phyloP scores from a whole-genome alignment of 2,797 vertebrate genomes.

The Manis pentadactyla region DNA sequence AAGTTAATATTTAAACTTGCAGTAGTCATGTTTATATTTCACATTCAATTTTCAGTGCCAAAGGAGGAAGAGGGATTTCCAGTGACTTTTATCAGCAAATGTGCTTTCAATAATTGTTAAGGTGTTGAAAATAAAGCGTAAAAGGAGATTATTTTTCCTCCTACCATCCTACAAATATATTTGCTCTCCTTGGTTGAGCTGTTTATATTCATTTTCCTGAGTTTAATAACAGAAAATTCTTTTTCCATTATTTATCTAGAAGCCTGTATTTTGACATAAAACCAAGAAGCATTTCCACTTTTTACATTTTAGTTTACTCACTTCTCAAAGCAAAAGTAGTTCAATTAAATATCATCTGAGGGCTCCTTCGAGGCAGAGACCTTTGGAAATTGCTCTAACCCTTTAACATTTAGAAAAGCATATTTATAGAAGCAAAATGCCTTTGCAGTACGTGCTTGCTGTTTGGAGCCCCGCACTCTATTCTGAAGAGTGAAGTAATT shows the following conservation, averaged over 20 bases:
- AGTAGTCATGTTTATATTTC: constrained; percentile 5
- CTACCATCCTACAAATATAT: neutral
- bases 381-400: constrained; percentile 84
- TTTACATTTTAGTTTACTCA: constrained; percentile 73
- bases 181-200: constrained; percentile 18
- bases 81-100: constrained; percentile 46
- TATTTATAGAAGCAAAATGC: constrained; percentile 77
- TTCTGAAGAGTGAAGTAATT: constrained; percentile 44
- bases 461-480: constrained; percentile 32
- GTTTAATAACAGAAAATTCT: constrained; percentile 57
- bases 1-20: constrained; percentile 64
- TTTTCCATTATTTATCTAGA: constrained; percentile 38
- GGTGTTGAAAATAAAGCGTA: constrained; percentile 44
- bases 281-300: constrained; percentile 73
- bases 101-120: neutral
- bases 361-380: constrained; percentile 78
- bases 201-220: constrained; percentile 29
- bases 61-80: neutral
- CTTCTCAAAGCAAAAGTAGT: constrained; percentile 77
- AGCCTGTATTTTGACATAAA: constrained; percentile 73
- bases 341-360: constrained; percentile 83
- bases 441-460: constrained; percentile 50
- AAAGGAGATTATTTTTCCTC: constrained; percentile 18
- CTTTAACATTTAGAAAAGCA: constrained; percentile 83
- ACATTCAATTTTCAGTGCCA: constrained; percentile 58